Conservation (phyloP, 2,888 invertebrate genomes). For the Agrochola litura region DNA sequence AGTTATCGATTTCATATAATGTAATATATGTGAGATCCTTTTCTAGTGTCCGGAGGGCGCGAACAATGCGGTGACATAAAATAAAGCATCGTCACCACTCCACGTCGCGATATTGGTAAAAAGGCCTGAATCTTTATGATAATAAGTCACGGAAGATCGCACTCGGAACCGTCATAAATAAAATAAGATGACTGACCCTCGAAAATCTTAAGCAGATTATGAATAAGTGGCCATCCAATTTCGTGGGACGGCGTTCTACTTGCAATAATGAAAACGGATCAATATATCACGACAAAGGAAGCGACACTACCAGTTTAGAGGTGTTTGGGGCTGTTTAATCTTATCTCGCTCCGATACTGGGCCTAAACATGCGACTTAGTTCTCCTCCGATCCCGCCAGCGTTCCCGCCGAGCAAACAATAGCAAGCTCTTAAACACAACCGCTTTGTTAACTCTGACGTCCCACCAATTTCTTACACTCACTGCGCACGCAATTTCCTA, state of each 20-base stretch:
- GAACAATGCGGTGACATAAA: conserved; percentile 69
- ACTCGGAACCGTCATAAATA: conserved; percentile 73
- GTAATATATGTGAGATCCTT: conserved; percentile 55
- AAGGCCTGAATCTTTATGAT: conserved; percentile 69
- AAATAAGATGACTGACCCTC: conserved; percentile 74
- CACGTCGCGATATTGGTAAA: conserved; percentile 66
- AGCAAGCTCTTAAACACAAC: conserved; percentile 68
- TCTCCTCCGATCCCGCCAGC: conserved; percentile 57
- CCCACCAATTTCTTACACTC: conserved; percentile 68
- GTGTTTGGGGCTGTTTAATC: conserved; percentile 73
- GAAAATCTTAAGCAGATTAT: conserved; percentile 76
- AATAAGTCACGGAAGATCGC: conserved; percentile 70
- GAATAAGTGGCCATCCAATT: conserved; percentile 74
- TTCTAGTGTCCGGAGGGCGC: conserved; percentile 61
- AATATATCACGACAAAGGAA: conserved; percentile 74
- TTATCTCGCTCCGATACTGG: conserved; percentile 70
- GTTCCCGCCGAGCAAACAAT: conserved; percentile 68
- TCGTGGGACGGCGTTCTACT: conserved; percentile 59
- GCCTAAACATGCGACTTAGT: conserved; percentile 69
- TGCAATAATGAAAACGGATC: conserved; percentile 74
- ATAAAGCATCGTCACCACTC: conserved; percentile 67
- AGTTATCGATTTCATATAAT: conserved; percentile 59
- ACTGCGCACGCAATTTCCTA: conserved; percentile 64
- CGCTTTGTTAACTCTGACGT: conserved; percentile 70
- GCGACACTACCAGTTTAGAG: conserved; percentile 74